These are phyloP conservation scores for Slavum lentiscoides DNA, from an alignment of 2,888 invertebrate genomes.

Conservation along the genomic window DNA sequence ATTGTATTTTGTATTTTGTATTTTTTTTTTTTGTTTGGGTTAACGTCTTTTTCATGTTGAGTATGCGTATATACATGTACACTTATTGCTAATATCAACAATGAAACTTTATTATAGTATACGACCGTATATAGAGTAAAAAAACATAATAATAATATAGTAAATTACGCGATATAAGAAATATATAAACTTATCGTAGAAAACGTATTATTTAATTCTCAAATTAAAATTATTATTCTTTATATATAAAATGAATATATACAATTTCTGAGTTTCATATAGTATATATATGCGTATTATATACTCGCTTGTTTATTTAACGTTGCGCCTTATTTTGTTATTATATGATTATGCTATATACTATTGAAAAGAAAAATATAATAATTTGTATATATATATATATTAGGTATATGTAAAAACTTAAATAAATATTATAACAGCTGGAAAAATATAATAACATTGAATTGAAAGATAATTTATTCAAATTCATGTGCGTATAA, in stretches of 20 bases:
- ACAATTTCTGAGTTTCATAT: background rate
- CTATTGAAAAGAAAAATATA: too few relatives aligned
- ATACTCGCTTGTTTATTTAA: background rate
- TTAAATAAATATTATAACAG: too few relatives aligned
- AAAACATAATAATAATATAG: background rate
- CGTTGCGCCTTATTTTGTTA: too few relatives aligned
- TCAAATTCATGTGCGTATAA: too few relatives aligned
- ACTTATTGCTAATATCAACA: slow-evolving; percentile 41
- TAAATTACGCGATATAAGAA: slow-evolving; percentile 25
- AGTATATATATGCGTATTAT: background rate
- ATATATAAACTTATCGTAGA: slow-evolving; percentile 21
- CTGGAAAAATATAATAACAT: too few relatives aligned
- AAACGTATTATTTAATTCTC: slow-evolving; percentile 22
- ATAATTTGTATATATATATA: too few relatives aligned
- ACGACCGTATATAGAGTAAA: slow-evolving; percentile 3
- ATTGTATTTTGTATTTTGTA: background rate
- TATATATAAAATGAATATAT: background rate
- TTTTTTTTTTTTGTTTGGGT: slow-evolving; percentile 41
- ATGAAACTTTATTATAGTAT: slow-evolving; percentile 33
- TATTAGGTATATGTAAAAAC: too few relatives aligned
- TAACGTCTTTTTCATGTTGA: slow-evolving; percentile 34
- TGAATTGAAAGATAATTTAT: too few relatives aligned
- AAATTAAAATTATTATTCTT: background rate
- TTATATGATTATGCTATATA: too few relatives aligned
- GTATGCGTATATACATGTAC: background rate